phyloP scores from a whole-genome alignment of 2,888 invertebrate species.

The Limnephilus lunatus region DNA sequence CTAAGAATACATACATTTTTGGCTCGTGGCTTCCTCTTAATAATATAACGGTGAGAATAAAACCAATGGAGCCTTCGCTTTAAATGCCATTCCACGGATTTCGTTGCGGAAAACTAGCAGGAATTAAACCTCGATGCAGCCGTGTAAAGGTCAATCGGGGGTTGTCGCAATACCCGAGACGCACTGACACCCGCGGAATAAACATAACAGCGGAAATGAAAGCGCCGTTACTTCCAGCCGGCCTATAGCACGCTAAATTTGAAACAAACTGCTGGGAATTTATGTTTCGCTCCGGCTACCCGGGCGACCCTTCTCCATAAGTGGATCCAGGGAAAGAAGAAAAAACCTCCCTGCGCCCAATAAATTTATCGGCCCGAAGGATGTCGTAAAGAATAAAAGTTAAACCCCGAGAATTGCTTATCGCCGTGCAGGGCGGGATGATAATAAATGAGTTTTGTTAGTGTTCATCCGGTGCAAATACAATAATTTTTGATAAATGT shows the following conservation, averaged over 20 bases:
- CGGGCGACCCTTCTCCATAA: slow-evolving; percentile 43
- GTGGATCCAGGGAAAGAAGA: slow-evolving; percentile 29
- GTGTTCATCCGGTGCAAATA: neutral
- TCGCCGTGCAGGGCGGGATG: slow-evolving; percentile 16
- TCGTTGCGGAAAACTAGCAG: neutral
- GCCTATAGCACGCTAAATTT: slow-evolving; percentile 45
- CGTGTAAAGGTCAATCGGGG: neutral
- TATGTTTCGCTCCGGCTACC: slow-evolving; percentile 33
- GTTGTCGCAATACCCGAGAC: slow-evolving; percentile 15
- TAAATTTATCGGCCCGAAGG: slow-evolving; percentile 48
- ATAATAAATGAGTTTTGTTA: slow-evolving; percentile 4
- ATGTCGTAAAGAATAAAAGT: slow-evolving; percentile 45
- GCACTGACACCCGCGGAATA: slow-evolving; percentile 28
- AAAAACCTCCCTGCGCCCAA: slow-evolving; percentile 47
- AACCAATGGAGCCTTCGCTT: neutral
- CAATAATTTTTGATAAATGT: neutral
- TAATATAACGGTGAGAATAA: neutral
- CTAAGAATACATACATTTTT: too few relatives aligned
- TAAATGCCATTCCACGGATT: neutral
- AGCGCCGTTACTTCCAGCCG: neutral
- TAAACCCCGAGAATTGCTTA: slow-evolving; percentile 27
- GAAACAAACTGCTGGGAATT: slow-evolving; percentile 54
- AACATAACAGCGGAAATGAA: slow-evolving; percentile 1
- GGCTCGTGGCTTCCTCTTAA: neutral
- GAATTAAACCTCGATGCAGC: neutral